A percentile compares a stretch with the other conserved stretches of the same genome.
Conservation (phyloP, 37 sponge, comb jelly and placozoan species). For the Hexactinellida sp. region DNA sequence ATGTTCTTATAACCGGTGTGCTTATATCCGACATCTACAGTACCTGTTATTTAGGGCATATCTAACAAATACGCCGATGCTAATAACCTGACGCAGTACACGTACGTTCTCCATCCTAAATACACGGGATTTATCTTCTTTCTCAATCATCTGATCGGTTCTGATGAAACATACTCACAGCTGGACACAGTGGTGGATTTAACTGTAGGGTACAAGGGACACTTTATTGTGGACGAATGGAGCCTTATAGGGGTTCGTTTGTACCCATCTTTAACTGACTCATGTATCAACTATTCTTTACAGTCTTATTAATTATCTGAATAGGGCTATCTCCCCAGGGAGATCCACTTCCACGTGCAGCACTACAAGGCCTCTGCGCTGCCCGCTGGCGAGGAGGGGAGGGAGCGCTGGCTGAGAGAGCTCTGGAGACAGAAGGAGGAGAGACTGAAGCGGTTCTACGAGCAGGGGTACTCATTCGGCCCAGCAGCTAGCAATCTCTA, state of each 20-base stretch:
- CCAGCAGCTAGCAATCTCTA: background rate
- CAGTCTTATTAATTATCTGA: background rate
- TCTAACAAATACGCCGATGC: constrained; percentile 52
- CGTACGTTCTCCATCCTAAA: constrained; percentile 63
- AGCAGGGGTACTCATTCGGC: background rate
- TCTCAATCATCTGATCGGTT: constrained; percentile 26
- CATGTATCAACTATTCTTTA: background rate
- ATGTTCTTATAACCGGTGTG: too few relatives aligned
- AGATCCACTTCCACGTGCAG: constrained; percentile 52
- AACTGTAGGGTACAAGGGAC: constrained; percentile 49
- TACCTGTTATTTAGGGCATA: constrained; percentile 28
- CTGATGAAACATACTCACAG: background rate
- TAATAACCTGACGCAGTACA: constrained; percentile 43
- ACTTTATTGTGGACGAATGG: background rate
- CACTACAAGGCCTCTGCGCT: constrained; percentile 22
- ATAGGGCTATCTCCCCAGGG: constrained; percentile 34
- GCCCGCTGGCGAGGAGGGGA: constrained; percentile 37
- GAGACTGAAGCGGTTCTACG: constrained; percentile 42
- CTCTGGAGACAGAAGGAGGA: constrained; percentile 63
- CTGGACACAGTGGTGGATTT: constrained; percentile 67
- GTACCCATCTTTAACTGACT: too few relatives aligned
- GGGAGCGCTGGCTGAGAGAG: constrained; percentile 37
- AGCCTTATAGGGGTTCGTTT: background rate
- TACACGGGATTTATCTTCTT: constrained; percentile 45
- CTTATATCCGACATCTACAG: background rate